Evolutionary conservation across 2,888 invertebrate genomes (phyloP), one percentile per base, ranked within the genome.

Genomic region (Cosmia trapezina): DNA sequence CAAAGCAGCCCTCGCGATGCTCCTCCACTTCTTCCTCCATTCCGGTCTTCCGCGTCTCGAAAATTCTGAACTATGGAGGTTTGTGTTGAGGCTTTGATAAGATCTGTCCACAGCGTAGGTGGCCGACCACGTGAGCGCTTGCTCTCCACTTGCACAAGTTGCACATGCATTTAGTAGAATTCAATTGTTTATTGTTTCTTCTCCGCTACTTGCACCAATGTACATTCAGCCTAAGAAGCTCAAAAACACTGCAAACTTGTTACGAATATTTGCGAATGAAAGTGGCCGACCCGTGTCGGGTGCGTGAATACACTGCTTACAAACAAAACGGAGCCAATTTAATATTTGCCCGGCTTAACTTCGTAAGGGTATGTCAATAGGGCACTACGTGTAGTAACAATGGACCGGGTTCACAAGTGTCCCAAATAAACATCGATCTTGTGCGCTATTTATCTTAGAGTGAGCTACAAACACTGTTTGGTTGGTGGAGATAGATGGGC

Each of bases 351-450:
- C 81, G 89, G 89, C 89, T 89, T 91, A 92, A 92, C 91, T 92
- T 87, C 71, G 86, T 87, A 83, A 89, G 89, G 88, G 89, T 91
- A 86, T 88, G 90, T 91, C 91, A 91, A 91, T 89, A 91, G 76
- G 87, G 84, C 85, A 86, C 71, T 89, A 87, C 87, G 83, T 86
- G 87, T 87, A 85, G 88, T 91, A 89, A 92, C 92, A 92, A 92
- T 90, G 87, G 88, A 87, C 87, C 83, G 87, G 86, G 83, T 75
- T 81, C 86, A 87, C 88, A 86, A 90, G 91, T 92, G 90, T 91
- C 93, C 92, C 91, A 86, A 93, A 92, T 90, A 94, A 94, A 94
- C 94, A 94, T 91, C 89, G 90, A 93, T 94, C 92, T 92, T 89
- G 88, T 87, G 75, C 83, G 86, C 87, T 93, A 91, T 93, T 94